Conservation (phyloP, 2,113 vertebrate genomes). For the Himantopus leucocephalus region DNA sequence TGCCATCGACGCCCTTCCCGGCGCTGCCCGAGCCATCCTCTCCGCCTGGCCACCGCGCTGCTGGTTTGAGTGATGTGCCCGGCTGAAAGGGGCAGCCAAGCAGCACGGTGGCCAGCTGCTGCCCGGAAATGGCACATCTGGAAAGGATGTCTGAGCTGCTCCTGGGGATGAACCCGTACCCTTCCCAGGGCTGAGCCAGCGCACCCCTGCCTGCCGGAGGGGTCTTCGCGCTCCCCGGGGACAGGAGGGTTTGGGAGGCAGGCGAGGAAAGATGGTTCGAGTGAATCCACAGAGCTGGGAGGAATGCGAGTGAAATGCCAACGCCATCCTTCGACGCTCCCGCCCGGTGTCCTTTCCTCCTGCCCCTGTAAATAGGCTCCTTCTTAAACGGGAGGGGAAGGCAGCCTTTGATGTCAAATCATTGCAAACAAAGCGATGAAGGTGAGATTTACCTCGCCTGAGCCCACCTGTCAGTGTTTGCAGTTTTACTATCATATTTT, state of each 20-base stretch:
- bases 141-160: not conserved
- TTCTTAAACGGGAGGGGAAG: not conserved
- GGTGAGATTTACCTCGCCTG: not conserved
- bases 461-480: constrained; percentile 19
- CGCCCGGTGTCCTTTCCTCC: not conserved
- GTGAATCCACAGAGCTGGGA: rapidly evolving
- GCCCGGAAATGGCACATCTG: not conserved
- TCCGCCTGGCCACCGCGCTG: rapidly evolving
- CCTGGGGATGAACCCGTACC: not conserved
- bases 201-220: not conserved
- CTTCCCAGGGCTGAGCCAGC: not conserved
- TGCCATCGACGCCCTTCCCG: not conserved
- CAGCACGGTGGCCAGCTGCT: not conserved
- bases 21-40: not conserved
- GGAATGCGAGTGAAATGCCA: not conserved
- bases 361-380: not conserved
- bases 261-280: not conserved
- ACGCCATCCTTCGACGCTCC: not conserved
- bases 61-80: not conserved
- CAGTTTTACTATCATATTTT: constrained; percentile 27
- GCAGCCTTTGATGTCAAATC: not conserved
- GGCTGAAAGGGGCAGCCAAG: not conserved
- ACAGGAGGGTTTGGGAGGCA: not conserved
- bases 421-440: not conserved
- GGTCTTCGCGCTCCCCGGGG: rapidly evolving